Percentiles rank a stretch among this genome's conserved stretches.
phyloP scores from a whole-genome alignment of 2,888 invertebrate genomes.

The Lasioglossum oenotherae region DNA sequence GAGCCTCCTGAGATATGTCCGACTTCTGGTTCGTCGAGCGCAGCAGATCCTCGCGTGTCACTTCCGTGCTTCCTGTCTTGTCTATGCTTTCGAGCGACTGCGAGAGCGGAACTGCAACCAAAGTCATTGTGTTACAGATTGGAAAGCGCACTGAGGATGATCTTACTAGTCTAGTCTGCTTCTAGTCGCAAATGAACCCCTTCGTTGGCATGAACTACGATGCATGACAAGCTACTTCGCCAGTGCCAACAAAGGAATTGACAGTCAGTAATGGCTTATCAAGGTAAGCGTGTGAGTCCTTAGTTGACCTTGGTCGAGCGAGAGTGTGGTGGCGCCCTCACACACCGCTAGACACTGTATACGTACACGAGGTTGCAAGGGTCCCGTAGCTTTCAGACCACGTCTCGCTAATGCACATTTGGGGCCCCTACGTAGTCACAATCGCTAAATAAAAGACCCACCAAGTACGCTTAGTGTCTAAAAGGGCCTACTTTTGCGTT shows the following conservation, averaged over 20 bases:
- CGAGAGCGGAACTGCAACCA: conserved; percentile 86
- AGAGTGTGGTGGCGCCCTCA: too few species aligned
- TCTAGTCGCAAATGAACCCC: neutral
- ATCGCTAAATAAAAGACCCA: too few species aligned
- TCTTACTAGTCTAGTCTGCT: neutral
- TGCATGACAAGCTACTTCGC: neutral
- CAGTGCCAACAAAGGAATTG: neutral
- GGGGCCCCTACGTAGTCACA: too few species aligned
- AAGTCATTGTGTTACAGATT: neutral
- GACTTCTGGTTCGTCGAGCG: conserved; percentile 82
- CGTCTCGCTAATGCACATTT: too few species aligned
- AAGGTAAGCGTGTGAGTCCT: too few species aligned
- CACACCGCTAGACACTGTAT: too few species aligned
- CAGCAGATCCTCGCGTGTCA: conserved; percentile 81
- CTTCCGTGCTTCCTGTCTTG: conserved; percentile 78
- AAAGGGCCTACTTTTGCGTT: too few species aligned
- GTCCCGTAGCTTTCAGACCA: too few species aligned
- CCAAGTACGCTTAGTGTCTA: too few species aligned
- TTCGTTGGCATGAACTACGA: neutral
- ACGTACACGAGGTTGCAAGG: too few species aligned
- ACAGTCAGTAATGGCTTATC: too few species aligned
- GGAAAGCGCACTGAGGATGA: neutral
- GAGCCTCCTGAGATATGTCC: conserved; percentile 86
- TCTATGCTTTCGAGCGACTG: conserved; percentile 89
- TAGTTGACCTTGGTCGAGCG: too few species aligned